phyloP scores from a whole-genome alignment of 1,140 invertebrate genomes.

The Apis laboriosa region DNA sequence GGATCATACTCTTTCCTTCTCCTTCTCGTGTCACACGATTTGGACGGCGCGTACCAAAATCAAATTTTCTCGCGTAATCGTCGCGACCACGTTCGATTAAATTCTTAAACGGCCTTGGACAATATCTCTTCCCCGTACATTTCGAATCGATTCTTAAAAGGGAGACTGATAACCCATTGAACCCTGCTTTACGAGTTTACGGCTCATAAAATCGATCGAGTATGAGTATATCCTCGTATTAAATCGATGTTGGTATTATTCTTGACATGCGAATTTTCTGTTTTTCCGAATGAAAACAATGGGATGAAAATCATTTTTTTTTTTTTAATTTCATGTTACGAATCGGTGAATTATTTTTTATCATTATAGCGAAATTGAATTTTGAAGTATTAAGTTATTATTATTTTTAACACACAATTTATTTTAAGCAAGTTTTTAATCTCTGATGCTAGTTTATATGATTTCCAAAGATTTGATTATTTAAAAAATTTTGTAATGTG shows the following conservation, averaged over 20 bases:
- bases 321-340: no score
- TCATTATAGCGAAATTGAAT: no score
- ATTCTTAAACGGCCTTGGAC: slow-evolving; percentile 54
- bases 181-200: slow-evolving; percentile 9
- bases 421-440: no score
- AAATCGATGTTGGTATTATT: neutral
- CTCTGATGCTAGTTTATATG: no score
- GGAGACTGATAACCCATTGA: neutral
- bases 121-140: neutral
- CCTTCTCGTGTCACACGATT: slow-evolving; percentile 11
- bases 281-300: no score
- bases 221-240: neutral
- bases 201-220: neutral
- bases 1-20: slow-evolving; percentile 26
- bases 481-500: no score
- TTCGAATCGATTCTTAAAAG: neutral
- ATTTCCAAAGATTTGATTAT: no score
- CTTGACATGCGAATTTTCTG: no score
- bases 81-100: slow-evolving; percentile 39
- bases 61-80: slow-evolving; percentile 33
- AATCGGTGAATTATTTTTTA: no score
- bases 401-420: no score
- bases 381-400: no score
- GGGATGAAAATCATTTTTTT: no score
- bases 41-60: slow-evolving; percentile 36